Base-by-base conservation (phyloP, 2,113 vertebrate species). In the Rhea americana region DNA sequence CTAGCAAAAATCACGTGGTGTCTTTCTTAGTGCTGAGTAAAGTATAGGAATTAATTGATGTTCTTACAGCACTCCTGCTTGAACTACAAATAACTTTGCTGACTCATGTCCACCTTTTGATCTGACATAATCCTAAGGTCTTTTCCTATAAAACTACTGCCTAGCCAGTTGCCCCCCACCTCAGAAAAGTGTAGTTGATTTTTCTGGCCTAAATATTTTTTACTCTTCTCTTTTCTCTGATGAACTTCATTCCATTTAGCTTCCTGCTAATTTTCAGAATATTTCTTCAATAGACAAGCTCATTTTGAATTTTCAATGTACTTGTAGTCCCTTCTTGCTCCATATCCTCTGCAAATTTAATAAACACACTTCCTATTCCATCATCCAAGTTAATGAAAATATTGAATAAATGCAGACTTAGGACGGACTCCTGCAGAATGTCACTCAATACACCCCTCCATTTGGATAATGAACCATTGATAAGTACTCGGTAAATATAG, bases 321-420 rank as follows among this genome's bases (percentile, higher is more conserved):
- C 47, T 50, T 83, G 67, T 91, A 80, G 79, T 87, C 59, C 47
- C 37, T 95, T n/a, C 65, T 91, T 84, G 77, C 51, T 94, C 80
- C 88, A 93, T 78, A 96, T 93, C 96, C 93, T 95, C 88, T 90
- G 37, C 65, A 94, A 95, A 96, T 95, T 88, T 95, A 96, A 96
- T 96, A 95, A 96, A 72, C 93, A 84, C 83, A 81, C 32, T 95
- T 95, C 85, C 80, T 95, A 93, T 95, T 94, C 73, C 51, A 93
- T 95, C 96, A 94, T 84, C 35, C 61, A 19, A 0, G 55, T 37
- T 95, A 95, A 96, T 95, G 94, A 95, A 88, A 96, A 95, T 96
- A 96, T 95, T 95, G 96, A 95, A 96, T 95, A 95, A 94, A 93
- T 86, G 92, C 17, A 20, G 92, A 88, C 73, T 75, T 94, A 90